phyloP scores from a whole-genome alignment of 2,888 invertebrate genomes.

The Caenorhabditis afra region DNA sequence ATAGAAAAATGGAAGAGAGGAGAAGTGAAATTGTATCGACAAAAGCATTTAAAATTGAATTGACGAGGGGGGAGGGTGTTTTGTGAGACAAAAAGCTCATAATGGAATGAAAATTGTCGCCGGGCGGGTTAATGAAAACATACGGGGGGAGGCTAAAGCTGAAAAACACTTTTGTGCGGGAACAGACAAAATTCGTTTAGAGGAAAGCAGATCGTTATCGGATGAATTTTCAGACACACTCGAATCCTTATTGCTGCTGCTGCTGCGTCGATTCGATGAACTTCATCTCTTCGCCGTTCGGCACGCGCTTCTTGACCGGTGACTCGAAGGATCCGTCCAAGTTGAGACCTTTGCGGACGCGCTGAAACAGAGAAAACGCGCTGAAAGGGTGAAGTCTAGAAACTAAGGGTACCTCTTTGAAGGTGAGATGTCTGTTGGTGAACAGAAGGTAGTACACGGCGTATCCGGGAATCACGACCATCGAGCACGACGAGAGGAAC shows the following conservation, averaged over 20 bases:
- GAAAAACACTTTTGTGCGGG: conserved; percentile 8
- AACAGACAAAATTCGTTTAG: conserved; percentile 8
- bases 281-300: conserved; percentile 71
- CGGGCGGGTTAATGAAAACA: background rate
- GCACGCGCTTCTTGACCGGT: conserved; percentile 26
- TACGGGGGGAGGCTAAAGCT: conserved; percentile 6
- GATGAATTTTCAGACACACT: too few species aligned
- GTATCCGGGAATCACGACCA: conserved; percentile 90
- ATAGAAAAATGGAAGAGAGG: too few species aligned
- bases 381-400: conserved; percentile 28
- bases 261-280: conserved; percentile 68
- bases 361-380: conserved; percentile 44
- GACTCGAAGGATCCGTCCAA: conserved; percentile 58
- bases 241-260: background rate
- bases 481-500: conserved; percentile 88
- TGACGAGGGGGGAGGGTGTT: background rate
- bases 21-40: conserved; percentile 14
- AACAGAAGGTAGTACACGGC: conserved; percentile 86
- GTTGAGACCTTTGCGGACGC: conserved; percentile 57
- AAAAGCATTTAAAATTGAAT: background rate
- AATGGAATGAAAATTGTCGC: conserved; percentile 29
- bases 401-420: conserved; percentile 66
- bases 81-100: conserved; percentile 37
- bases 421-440: conserved; percentile 65
- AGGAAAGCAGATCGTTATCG: background rate